Conservation (phyloP, 1,140 invertebrate genomes). For the Pseudoatta argentina region DNA sequence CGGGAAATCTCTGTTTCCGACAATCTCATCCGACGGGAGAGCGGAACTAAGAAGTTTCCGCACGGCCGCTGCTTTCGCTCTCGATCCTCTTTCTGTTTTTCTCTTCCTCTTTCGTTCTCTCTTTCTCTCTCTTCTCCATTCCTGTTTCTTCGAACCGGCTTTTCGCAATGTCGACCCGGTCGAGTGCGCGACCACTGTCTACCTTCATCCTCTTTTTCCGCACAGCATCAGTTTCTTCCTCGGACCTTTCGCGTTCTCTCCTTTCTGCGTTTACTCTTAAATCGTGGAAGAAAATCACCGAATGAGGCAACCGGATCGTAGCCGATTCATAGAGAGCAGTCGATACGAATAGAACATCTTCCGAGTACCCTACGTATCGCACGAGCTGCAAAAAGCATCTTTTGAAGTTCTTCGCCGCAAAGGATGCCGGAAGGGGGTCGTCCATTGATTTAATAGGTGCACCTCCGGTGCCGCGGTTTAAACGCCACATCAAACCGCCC, state of each 20-base stretch:
- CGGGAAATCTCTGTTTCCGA: conserved; percentile 48
- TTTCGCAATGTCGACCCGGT: conserved; percentile 41
- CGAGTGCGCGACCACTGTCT: conserved; percentile 53
- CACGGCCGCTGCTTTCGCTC: conserved; percentile 50
- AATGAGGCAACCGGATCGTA: conserved; percentile 39
- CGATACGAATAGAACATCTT: conserved; percentile 52
- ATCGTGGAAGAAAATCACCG: conserved; percentile 34
- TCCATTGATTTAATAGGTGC: conserved; percentile 74
- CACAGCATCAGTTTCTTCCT: not conserved
- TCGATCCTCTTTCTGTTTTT: conserved; percentile 16
- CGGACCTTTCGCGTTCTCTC: conserved; percentile 13
- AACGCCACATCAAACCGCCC: conserved; percentile 72
- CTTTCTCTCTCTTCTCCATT: not conserved
- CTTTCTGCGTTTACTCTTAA: conserved; percentile 5
- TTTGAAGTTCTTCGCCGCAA: conserved; percentile 71
- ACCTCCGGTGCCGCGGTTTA: conserved; percentile 68
- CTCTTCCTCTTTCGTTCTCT: no score
- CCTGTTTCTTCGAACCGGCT: conserved; percentile 12
- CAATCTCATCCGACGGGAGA: conserved; percentile 32
- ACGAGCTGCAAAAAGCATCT: conserved; percentile 65
- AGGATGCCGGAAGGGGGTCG: not conserved
- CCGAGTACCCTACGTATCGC: conserved; percentile 17
- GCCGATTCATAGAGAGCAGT: conserved; percentile 61
- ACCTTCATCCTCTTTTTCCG: conserved; percentile 30
- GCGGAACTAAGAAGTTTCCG: conserved; percentile 33